Percentiles rank a stretch among this genome's conserved stretches.
These are phyloP conservation scores for Thaumatotibia leucotreta DNA, from an alignment of 1,140 invertebrate species.

Conservation along the genomic window DNA sequence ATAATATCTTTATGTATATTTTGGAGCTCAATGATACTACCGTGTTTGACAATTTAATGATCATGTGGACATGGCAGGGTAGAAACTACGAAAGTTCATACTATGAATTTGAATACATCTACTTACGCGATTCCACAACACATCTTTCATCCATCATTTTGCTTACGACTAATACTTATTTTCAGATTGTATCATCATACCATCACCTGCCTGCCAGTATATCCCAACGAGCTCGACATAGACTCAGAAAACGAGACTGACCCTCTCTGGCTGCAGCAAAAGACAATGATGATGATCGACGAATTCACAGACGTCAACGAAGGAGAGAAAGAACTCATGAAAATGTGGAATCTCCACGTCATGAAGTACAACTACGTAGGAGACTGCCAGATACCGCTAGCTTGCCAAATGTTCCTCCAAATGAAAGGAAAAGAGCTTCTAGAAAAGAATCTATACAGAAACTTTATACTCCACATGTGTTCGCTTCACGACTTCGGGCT, in stretches of 20 bases:
- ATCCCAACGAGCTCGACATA: slow-evolving; percentile 94
- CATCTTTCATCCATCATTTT: neutral
- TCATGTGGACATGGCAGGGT: too few relatives aligned
- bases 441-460: slow-evolving; percentile 92
- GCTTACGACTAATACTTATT: slow-evolving; percentile 20
- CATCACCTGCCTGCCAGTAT: slow-evolving; percentile 93
- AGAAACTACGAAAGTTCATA: too few relatives aligned
- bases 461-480: slow-evolving; percentile 94
- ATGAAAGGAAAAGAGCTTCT: slow-evolving; percentile 89
- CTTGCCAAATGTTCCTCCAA: slow-evolving; percentile 94
- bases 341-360: slow-evolving; percentile 98
- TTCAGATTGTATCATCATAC: slow-evolving; percentile 95
- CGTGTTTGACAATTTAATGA: too few relatives aligned
- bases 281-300: slow-evolving; percentile 98
- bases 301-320: slow-evolving; percentile 99
- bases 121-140: neutral
- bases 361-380: slow-evolving; percentile 95
- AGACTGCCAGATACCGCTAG: slow-evolving; percentile 94
- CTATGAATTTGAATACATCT: neutral
- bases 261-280: slow-evolving; percentile 94
- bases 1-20: too few relatives aligned
- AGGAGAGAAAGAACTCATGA: slow-evolving; percentile 98
- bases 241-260: slow-evolving; percentile 97
- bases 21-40: too few relatives aligned
- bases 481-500: slow-evolving; percentile 97